A percentile compares a stretch with the other conserved stretches of the same genome.
phyloP scores from a whole-genome alignment of 2,888 invertebrate species.

The Mantis religiosa region DNA sequence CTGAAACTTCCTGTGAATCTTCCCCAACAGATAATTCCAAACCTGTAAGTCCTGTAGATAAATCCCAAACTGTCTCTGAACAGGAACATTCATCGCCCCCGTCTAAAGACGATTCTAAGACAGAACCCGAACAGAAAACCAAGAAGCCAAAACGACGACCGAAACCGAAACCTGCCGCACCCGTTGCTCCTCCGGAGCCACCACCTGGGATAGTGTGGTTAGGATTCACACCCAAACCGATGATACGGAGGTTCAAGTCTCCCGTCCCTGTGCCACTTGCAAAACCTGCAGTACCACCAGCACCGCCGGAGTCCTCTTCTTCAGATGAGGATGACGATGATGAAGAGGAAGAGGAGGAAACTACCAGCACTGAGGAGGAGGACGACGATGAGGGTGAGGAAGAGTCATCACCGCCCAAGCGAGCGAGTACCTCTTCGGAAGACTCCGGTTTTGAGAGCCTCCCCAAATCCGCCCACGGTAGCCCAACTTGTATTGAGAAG shows the following conservation, averaged over 20 bases:
- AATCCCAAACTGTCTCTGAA: not conserved
- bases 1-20: not conserved
- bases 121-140: not conserved
- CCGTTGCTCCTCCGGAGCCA: not conserved
- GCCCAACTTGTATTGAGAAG: conserved; percentile 54
- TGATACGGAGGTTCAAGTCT: not conserved
- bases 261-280: not conserved
- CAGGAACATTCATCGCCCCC: not conserved
- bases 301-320: not conserved
- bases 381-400: conserved; percentile 34
- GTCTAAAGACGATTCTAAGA: not conserved
- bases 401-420: not conserved
- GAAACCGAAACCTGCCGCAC: not conserved
- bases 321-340: conserved; percentile 1
- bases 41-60: not conserved
- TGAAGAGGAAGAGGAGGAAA: conserved; percentile 15
- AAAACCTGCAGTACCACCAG: not conserved
- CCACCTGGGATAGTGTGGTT: not conserved
- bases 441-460: conserved; percentile 72
- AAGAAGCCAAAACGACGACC: not conserved
- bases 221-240: not conserved
- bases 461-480: conserved; percentile 60
- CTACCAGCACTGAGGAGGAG: conserved; percentile 40
- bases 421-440: conserved; percentile 64
- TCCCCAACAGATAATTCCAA: not conserved